Base-by-base conservation (phyloP, 2,888 invertebrate species). In the Nephrocerus scutellatus region DNA sequence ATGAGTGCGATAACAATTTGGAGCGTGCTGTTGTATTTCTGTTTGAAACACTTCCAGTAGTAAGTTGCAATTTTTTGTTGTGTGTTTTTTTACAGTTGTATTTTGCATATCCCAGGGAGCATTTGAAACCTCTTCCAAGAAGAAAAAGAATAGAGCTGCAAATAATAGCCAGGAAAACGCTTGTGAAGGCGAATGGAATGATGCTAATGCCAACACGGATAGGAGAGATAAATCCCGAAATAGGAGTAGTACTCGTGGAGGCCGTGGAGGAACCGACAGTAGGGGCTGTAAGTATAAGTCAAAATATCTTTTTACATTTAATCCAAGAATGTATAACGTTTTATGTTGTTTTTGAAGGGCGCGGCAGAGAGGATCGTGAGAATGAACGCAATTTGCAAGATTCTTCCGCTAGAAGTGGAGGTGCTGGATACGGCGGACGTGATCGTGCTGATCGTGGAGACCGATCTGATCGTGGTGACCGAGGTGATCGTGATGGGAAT, bases 1-100 rank as follows among this genome's bases (percentile, higher is more conserved):
- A 92, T 66, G 93, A 95, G 73, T 84, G 86, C 59, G 89, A 92
- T 71, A 82, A 88, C 66, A 91, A 95, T 71, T 72, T 86, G 63
- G 80, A 84, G 55, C 77, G 78, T 60, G 93, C 69, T 39, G 70
- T 63, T 46, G 62, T 60, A 49, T 68, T 66, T 55, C 58, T 70
- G 36, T 56, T 69, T 31, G 70, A 69, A 50, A 60, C 62, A 47
- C 56, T 69, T 51, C 68, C 69, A 55, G 62, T 66, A 55, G 69
- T 64, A 41, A 51, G 57, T 55, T 23, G 3, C 15, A 6, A 21
- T 13, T 15, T 10, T 14, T 14, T 29, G 4, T 10, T 21, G 7
- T 19, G 18, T 16, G 10, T 21, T 5, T 23, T 19, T 23, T 14
- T 7, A 26, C 12, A n/a, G 21, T 31, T 13, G 15, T 16, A 13